Evolutionary conservation across 1,140 invertebrate genomes (phyloP).

Genomic region (Oreohelix idahoensis): DNA sequence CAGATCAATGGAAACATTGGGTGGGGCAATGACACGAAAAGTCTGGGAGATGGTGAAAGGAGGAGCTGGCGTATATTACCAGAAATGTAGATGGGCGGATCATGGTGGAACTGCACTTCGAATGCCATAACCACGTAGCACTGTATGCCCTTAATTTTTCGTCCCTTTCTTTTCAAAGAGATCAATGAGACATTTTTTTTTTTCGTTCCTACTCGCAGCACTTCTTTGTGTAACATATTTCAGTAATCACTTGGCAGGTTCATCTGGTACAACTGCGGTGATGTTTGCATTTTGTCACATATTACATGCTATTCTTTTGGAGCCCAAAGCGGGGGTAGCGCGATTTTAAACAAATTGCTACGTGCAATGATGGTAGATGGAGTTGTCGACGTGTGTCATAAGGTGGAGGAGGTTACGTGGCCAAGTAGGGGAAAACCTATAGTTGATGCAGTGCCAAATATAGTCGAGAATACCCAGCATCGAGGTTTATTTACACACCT

Average conservation of each 20-base stretch:
- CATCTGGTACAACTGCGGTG: background rate
- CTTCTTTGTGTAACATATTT: background rate
- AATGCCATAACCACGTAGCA: background rate
- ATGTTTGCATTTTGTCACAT: conserved; percentile 2
- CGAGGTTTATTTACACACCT: conserved; percentile 2
- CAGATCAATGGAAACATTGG: background rate
- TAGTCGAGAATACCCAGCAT: background rate
- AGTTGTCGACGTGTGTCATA: background rate
- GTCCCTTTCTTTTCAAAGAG: background rate
- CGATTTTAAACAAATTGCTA: background rate
- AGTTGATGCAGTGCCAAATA: background rate
- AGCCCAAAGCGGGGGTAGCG: background rate
- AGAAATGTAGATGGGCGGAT: background rate
- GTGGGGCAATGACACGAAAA: background rate
- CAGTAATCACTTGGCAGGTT: conserved; percentile 12
- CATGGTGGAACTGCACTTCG: background rate
- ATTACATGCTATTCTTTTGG: background rate
- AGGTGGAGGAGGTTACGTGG: background rate
- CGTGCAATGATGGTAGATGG: background rate
- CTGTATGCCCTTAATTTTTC: background rate
- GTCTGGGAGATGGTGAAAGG: background rate
- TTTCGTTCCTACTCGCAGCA: background rate
- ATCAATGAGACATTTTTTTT: conserved; percentile 4
- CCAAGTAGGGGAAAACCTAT: background rate
- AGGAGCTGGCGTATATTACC: background rate